Percentiles rank a stretch among this genome's conserved stretches.
phyloP scores from a whole-genome alignment of 2,113 vertebrate species.

The Dissostichus mawsoni region DNA sequence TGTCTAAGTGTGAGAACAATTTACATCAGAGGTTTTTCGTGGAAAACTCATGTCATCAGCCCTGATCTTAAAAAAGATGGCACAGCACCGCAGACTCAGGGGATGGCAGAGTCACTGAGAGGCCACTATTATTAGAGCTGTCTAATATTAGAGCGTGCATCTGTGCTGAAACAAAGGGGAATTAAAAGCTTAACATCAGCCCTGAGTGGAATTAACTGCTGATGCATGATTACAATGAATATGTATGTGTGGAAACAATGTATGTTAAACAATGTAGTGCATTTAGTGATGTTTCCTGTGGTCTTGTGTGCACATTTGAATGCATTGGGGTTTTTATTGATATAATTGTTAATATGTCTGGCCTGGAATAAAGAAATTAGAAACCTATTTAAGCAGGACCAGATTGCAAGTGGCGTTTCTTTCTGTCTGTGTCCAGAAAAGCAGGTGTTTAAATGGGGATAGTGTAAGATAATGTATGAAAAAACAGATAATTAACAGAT shows the following conservation, averaged over 20 bases:
- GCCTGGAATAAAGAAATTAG: background rate
- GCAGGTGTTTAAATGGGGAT: background rate
- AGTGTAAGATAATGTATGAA: no score
- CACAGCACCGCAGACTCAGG: conserved; percentile 33
- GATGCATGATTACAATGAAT: conserved; percentile 30
- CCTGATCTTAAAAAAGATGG: conserved; percentile 15
- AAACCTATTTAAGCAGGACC: background rate
- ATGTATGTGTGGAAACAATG: background rate
- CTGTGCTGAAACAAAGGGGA: conserved; percentile 60
- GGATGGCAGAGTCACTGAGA: conserved; percentile 41
- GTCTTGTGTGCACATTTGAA: background rate
- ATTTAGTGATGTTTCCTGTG: background rate
- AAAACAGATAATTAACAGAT: no score
- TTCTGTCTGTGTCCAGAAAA: background rate
- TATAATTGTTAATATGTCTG: background rate
- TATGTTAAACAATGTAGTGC: background rate
- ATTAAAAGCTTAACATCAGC: conserved; percentile 51
- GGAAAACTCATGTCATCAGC: conserved; percentile 35
- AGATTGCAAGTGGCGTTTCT: background rate
- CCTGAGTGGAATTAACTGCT: conserved; percentile 30
- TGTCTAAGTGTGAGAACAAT: background rate
- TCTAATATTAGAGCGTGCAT: conserved; percentile 56
- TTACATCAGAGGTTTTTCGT: conserved; percentile 12
- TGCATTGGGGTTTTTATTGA: background rate
- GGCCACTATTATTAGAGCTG: conserved; percentile 53